A percentile compares a stretch with the other conserved stretches of the same genome.
Evolutionary conservation across 2,113 vertebrate genomes (phyloP).

Genomic region (Charina bottae): DNA sequence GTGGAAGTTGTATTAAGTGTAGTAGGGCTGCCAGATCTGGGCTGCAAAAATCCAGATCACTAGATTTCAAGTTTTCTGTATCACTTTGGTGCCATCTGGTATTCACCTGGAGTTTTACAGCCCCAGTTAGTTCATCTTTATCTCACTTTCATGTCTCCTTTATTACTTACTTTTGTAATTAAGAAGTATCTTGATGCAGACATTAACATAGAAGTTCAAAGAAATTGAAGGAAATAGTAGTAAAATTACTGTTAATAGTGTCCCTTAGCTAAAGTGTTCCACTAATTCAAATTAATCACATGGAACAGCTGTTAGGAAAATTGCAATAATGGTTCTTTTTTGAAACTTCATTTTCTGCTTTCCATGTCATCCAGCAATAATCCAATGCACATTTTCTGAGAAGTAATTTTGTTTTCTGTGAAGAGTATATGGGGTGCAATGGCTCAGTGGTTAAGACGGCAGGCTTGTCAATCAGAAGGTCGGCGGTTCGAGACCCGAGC

Average conservation of each 20-base stretch:
- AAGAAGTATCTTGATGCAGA: background rate
- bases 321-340: background rate
- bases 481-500: too few species aligned
- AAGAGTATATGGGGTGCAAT: background rate
- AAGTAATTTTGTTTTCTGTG: background rate
- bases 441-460: too few species aligned
- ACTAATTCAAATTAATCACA: fast-evolving
- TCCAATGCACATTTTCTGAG: background rate
- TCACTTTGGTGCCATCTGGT: background rate
- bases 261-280: background rate
- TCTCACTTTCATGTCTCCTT: background rate
- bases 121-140: background rate
- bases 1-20: background rate
- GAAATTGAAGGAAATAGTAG: background rate
- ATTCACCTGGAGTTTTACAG: background rate
- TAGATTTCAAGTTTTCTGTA: background rate
- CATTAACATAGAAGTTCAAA: background rate
- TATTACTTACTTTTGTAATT: background rate
- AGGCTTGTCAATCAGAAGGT: too few species aligned
- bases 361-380: background rate
- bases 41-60: background rate
- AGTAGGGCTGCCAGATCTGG: background rate
- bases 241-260: background rate
- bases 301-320: background rate
- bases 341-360: background rate